phyloP scores from a whole-genome alignment of 2,888 invertebrate genomes.

The Lithosia quadra region DNA sequence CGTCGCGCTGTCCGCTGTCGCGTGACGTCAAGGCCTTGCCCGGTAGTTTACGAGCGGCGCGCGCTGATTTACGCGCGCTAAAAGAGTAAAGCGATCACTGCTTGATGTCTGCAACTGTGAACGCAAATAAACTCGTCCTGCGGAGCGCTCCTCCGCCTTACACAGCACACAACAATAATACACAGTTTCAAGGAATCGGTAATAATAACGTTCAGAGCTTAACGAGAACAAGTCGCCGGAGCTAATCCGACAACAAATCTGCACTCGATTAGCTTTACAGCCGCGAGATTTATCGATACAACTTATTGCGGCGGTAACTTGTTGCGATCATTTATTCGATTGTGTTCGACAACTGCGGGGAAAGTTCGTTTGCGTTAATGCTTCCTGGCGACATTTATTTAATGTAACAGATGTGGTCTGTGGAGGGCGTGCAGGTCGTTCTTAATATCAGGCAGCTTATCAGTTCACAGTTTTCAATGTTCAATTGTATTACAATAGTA shows the following conservation, averaged over 20 bases:
- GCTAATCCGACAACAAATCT: conserved; percentile 44
- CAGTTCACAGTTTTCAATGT: background rate
- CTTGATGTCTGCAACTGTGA: conserved; percentile 43
- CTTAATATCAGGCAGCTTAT: background rate
- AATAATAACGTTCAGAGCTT: conserved; percentile 40
- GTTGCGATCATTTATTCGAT: conserved; percentile 31
- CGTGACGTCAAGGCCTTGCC: conserved; percentile 2
- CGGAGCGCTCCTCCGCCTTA: conserved; percentile 16
- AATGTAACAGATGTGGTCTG: background rate
- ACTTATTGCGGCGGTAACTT: conserved; percentile 45
- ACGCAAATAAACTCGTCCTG: conserved; percentile 44
- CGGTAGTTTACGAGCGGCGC: conserved; percentile 32
- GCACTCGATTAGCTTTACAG: conserved; percentile 44
- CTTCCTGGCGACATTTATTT: conserved; percentile 12
- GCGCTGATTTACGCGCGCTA: conserved; percentile 55
- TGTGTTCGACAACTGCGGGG: conserved; percentile 16
- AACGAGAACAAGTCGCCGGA: conserved; percentile 26
- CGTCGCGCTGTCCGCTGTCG: background rate
- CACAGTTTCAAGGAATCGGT: conserved; percentile 34
- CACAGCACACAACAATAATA: conserved; percentile 15
- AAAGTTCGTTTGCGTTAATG: conserved; percentile 14
- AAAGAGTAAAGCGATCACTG: conserved; percentile 48
- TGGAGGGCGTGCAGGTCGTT: background rate
- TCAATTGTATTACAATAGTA: background rate
- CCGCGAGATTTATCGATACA: conserved; percentile 42